Evolutionary conservation across 2,797 vertebrate genomes (phyloP).

Genomic region (Paratrypauchen microcephalus): DNA sequence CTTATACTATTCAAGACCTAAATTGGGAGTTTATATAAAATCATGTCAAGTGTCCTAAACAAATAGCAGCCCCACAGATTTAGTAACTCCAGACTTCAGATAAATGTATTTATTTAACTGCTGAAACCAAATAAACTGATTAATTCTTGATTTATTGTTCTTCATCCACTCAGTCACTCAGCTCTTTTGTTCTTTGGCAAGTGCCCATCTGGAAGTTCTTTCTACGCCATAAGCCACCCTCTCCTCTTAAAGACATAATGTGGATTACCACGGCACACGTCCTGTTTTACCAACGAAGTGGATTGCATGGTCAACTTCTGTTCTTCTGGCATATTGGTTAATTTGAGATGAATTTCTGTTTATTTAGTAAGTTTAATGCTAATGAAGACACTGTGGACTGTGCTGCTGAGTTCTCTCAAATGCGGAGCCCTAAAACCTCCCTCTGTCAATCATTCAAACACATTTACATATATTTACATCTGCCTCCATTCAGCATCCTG

Average conservation of each 20-base stretch:
- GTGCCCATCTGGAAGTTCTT: slow-evolving; percentile 41
- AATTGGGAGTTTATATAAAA: no score
- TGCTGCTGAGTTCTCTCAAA: not conserved
- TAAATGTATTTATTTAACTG: not conserved
- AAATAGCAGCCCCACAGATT: not conserved
- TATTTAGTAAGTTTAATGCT: not conserved
- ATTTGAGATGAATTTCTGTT: not conserved
- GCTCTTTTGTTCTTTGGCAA: slow-evolving; percentile 23
- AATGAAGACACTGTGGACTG: not conserved
- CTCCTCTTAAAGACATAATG: slow-evolving; percentile 48
- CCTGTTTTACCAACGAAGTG: slow-evolving; percentile 35
- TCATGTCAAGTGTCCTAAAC: not conserved
- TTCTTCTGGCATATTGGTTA: slow-evolving; percentile 2
- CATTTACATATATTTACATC: slow-evolving; percentile 8
- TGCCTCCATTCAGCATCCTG: not conserved
- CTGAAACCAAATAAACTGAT: not conserved
- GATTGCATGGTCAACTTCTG: slow-evolving; percentile 50
- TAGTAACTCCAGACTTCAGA: not conserved
- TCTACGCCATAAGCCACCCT: slow-evolving; percentile 44
- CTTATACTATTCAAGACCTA: no score
- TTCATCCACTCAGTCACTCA: not conserved
- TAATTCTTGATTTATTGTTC: slow-evolving; percentile 7
- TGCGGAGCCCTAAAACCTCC: not conserved
- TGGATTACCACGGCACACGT: slow-evolving; percentile 48
- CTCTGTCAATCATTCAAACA: not conserved